Evolutionary conservation across 1,140 invertebrate genomes (phyloP), one percentile per base, ranked within the genome.

Genomic region (Mya arenaria): DNA sequence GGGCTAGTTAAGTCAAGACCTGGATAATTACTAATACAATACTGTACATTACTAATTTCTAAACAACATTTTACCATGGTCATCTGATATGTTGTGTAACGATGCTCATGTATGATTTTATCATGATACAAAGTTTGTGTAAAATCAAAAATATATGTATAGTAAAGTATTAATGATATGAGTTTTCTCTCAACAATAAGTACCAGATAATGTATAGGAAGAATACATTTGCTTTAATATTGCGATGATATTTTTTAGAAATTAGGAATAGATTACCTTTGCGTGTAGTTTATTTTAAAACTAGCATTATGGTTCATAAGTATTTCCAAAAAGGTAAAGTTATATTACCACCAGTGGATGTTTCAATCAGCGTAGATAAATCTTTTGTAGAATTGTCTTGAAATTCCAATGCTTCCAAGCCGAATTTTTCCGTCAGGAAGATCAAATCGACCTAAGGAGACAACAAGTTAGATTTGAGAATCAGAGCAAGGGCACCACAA

Each of bases 361-460:
- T 71, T 36, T 60, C 66, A 6, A 80, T 80, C 25, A 39, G 44
- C 36, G 77, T 52, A 32, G 77, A 80, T 36, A 56, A 23, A 37
- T 80, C 77, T n/a, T 44, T 23, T 19, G 37, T 71, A 5, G 65
- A 39, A 41, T 71, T 69, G 19, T 23, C 17, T 23, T 17, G 17
- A 34, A 36, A 36, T 10, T 60, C 37, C 13, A 80, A 52, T n/a
- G 77, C 65, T 13, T 48, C 63, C 34, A 4, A 25, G 32, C 77
- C 77, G 25, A 80, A 65, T 19, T 23, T n/a, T 39, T 44, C 36
- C 1, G 23, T 32, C 55, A 80, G 36, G 36, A 13, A 44, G 25
- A 71, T 71, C 10, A 71, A 32, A 19, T 71, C 41, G 28, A 48
- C 17, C 77, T 80, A n/a, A 15, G n/a, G 36, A 56, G 6, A 71